Conservation (phyloP, 2,113 vertebrate species). For the Nothobranchius kuhntae region DNA sequence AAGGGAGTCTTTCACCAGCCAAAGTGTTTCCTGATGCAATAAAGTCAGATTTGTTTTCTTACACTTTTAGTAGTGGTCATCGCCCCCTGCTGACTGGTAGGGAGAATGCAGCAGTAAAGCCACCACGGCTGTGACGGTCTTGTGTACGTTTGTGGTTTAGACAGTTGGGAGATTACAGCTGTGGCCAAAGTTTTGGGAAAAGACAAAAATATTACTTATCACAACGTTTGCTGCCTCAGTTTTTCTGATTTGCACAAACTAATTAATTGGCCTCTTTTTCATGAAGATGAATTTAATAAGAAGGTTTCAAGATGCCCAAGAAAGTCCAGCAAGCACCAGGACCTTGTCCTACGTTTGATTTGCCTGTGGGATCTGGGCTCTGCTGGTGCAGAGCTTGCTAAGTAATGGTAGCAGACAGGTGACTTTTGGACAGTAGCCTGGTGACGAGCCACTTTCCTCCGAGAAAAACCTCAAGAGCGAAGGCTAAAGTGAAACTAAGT, state of each 20-base stretch:
- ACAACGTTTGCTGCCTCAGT: no score
- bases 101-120: not conserved
- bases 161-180: not conserved
- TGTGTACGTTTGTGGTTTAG: not conserved
- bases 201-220: no score
- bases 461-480: no score
- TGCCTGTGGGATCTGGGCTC: not conserved
- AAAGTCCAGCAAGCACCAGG: not conserved
- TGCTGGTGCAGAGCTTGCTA: not conserved
- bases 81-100: not conserved
- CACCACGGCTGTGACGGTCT: not conserved
- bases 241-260: no score
- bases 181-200: no score
- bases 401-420: not conserved
- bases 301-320: not conserved
- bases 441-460: no score
- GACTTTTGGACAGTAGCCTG: no score
- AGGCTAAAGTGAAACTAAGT: no score
- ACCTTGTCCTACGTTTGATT: not conserved
- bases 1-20: no score
- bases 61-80: not conserved
- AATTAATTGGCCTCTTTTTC: no score
- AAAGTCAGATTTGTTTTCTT: not conserved
- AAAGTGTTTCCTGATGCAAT: not conserved
- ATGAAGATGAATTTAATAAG: not conserved